Conservation (phyloP, 2,797 vertebrate species). For the Eulemur coronatus region DNA sequence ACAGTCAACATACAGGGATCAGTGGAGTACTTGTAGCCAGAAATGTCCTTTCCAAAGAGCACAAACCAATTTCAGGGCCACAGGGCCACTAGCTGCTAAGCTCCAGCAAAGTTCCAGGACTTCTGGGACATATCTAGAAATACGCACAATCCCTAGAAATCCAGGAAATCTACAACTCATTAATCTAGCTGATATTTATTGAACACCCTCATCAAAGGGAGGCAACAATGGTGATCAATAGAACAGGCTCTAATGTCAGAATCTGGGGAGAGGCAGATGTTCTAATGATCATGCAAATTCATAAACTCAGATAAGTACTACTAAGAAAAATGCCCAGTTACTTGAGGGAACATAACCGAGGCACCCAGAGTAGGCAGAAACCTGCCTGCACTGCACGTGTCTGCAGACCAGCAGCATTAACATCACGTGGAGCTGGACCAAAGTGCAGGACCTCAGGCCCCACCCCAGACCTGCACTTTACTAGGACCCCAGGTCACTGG, state of each 20-base stretch:
- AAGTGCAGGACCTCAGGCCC: not conserved
- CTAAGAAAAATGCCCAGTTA: not conserved
- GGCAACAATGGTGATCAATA: not conserved
- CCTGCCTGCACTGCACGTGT: not conserved
- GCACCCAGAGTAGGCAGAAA: not conserved
- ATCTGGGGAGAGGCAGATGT: not conserved
- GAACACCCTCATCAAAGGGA: not conserved
- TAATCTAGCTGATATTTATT: not conserved
- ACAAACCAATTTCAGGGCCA: not conserved
- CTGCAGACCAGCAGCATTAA: not conserved
- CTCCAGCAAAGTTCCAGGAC: not conserved
- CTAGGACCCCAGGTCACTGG: not conserved
- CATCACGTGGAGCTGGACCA: not conserved
- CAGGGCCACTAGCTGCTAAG: not conserved
- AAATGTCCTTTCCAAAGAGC: not conserved
- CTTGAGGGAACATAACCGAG: not conserved
- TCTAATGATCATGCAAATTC: not conserved
- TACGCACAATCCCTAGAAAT: not conserved
- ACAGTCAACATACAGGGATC: not conserved
- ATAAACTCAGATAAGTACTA: not conserved
- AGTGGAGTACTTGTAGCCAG: not conserved
- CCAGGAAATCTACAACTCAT: not conserved
- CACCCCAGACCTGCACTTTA: not conserved
- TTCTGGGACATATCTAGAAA: not conserved
- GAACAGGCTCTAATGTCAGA: not conserved